Evolutionary conservation across 2,113 vertebrate species (phyloP).

Genomic region (Phaethon lepturus): DNA sequence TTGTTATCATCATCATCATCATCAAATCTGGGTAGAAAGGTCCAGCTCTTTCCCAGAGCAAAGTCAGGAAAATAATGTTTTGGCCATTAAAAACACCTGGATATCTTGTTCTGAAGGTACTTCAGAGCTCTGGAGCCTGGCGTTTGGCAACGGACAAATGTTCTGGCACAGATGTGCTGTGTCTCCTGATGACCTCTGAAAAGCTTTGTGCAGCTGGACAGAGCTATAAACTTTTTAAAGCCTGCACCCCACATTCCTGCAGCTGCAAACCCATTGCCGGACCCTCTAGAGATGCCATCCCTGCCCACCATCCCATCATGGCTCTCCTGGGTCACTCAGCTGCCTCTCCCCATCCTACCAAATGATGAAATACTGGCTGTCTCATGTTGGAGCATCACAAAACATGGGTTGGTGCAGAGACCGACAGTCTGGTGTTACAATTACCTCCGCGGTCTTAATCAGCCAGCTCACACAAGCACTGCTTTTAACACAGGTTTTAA

Average conservation of each 20-base stretch:
- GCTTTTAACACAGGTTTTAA: background rate
- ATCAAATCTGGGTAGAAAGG: background rate
- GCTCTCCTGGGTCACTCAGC: background rate
- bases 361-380: background rate
- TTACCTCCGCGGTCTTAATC: background rate
- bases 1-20: background rate
- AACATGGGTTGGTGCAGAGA: fast-evolving
- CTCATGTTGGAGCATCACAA: background rate
- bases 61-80: background rate
- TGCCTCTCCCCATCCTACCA: background rate
- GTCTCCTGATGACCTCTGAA: background rate
- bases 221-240: background rate
- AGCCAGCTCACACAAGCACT: background rate
- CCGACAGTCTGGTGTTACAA: background rate
- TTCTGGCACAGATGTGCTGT: background rate
- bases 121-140: background rate
- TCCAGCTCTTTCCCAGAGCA: background rate
- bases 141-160: background rate
- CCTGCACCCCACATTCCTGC: background rate
- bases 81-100: background rate
- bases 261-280: background rate
- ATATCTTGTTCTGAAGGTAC: background rate
- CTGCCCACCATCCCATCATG: background rate
- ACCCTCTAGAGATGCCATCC: background rate
- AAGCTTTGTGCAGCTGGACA: background rate